These are phyloP conservation scores for Toxotes chatareus DNA, from an alignment of 2,113 vertebrate species.

Conservation along the genomic window DNA sequence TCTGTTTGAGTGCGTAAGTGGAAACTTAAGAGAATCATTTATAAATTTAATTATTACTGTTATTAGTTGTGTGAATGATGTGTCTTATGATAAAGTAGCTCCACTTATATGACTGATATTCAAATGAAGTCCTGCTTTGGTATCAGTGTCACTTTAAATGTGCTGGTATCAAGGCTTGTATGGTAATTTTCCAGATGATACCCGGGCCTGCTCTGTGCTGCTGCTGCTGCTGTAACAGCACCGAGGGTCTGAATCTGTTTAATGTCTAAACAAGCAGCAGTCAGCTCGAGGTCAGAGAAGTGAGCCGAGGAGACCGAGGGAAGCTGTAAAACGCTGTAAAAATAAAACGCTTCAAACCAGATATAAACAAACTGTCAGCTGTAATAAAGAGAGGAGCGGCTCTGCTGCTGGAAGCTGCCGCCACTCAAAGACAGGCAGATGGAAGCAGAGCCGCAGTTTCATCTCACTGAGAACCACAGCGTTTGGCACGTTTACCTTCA, in stretches of 20 bases:
- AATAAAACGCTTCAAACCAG: slow-evolving; percentile 53
- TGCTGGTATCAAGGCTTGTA: slow-evolving; percentile 25
- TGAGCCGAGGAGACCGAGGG: slow-evolving; percentile 34
- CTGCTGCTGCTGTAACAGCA: slow-evolving; percentile 22
- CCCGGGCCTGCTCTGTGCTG: neutral
- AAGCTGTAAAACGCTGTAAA: slow-evolving; percentile 47
- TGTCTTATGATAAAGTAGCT: neutral
- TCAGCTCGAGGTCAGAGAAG: slow-evolving; percentile 64
- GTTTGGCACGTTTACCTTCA: slow-evolving; percentile 1
- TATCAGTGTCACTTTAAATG: slow-evolving; percentile 27
- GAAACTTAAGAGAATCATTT: no score
- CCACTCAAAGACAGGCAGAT: slow-evolving; percentile 16
- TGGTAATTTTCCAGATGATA: slow-evolving; percentile 53
- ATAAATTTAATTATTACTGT: neutral
- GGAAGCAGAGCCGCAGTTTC: slow-evolving; percentile 3
- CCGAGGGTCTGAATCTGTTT: slow-evolving; percentile 65
- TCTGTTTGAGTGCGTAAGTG: no score
- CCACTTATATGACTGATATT: slow-evolving; percentile 10
- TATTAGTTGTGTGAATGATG: neutral
- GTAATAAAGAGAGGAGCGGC: slow-evolving; percentile 46
- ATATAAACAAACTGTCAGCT: slow-evolving; percentile 61
- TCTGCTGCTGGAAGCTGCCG: slow-evolving; percentile 29
- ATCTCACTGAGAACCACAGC: neutral
- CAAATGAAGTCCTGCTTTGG: slow-evolving; percentile 1
- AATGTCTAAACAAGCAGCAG: slow-evolving; percentile 63